Conservation (phyloP, 2,113 vertebrate species). For the Anolis carolinensis region DNA sequence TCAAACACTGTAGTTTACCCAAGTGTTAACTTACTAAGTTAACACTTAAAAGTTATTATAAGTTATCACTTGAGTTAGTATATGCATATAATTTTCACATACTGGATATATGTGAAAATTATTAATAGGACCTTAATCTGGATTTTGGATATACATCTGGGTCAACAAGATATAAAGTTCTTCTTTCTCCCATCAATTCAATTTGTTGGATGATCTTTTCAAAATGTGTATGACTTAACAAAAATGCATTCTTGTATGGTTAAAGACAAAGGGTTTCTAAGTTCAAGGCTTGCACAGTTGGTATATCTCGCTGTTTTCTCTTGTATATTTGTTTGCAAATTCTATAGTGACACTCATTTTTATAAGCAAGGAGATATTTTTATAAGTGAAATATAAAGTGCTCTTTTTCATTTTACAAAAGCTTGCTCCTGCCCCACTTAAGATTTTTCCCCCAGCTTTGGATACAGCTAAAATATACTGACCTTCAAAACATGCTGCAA, state of each 20-base stretch:
- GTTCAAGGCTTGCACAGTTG: slow-evolving; percentile 55
- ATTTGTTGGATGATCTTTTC: not conserved
- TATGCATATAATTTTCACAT: too few relatives aligned
- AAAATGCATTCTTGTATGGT: slow-evolving; percentile 46
- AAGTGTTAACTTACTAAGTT: too few relatives aligned
- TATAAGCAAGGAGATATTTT: slow-evolving; percentile 40
- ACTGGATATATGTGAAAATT: not conserved
- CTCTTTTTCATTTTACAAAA: slow-evolving; percentile 65
- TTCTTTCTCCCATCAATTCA: slow-evolving; percentile 22
- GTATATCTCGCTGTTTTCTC: slow-evolving; percentile 31
- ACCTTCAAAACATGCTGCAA: slow-evolving; percentile 60
- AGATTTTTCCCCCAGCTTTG: slow-evolving; percentile 57
- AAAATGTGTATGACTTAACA: slow-evolving; percentile 43
- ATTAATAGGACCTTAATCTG: not conserved
- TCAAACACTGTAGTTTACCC: too few relatives aligned
- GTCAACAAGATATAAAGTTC: slow-evolving; percentile 35
- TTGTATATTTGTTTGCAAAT: slow-evolving; percentile 53
- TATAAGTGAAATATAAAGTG: slow-evolving; percentile 65
- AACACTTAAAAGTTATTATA: too few relatives aligned
- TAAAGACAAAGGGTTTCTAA: slow-evolving; percentile 27
- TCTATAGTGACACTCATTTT: slow-evolving; percentile 57
- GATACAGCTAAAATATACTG: slow-evolving; percentile 60
- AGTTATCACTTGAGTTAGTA: too few relatives aligned
- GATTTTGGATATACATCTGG: slow-evolving; percentile 7
- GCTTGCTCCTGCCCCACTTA: slow-evolving; percentile 54